Base-by-base conservation (phyloP, 2,797 vertebrate genomes). In the Intellagama lesueurii region DNA sequence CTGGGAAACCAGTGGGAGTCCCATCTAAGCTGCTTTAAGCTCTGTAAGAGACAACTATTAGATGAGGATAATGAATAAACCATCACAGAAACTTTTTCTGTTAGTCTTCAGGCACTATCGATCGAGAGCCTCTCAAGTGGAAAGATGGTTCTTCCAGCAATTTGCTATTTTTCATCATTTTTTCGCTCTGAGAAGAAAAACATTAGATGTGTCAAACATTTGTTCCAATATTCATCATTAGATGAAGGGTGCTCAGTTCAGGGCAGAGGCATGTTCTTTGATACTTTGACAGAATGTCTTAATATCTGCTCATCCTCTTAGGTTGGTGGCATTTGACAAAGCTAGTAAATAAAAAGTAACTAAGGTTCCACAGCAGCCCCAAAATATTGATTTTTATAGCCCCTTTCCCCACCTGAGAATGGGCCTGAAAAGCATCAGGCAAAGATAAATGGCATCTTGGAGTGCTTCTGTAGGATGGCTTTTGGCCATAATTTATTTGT, bases 341-440 rank as follows among this genome's bases (percentile, higher is more conserved):
- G 32, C 49, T 47, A 19, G 40, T 32, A 76, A 83, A 81, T 80
- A 70, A 35, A 83, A 47, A 68, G 2, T 26, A 68, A 66, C 56
- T 24, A 66, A 49, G 4, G 35, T 76, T 82, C 30, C 56, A 47
- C 32, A 66, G 22, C 7, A 83, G 60, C 66, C 28, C 24, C 32
- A 72, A 89, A 35, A 17, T 66, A 60, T 85, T 73, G 77, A 85
- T 85, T 85, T 40, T 81, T 85, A 49, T 81, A 26, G 24, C 19
- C 30, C 81, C 49, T 12, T 85, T 32, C 35, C 75, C 24, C 8
- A 64, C 32, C 35, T 69, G 9, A 69, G 47, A 32, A 60, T 79
- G 44, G 6, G 30, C 40, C 32, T 56, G 47, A 69, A 40, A 84
- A 72, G 32, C 60, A 49, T 26, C n/a, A 60, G 26, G 28, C 28